Evolutionary conservation across 2,888 invertebrate species (phyloP).

Genomic region (Pammene fasciana): DNA sequence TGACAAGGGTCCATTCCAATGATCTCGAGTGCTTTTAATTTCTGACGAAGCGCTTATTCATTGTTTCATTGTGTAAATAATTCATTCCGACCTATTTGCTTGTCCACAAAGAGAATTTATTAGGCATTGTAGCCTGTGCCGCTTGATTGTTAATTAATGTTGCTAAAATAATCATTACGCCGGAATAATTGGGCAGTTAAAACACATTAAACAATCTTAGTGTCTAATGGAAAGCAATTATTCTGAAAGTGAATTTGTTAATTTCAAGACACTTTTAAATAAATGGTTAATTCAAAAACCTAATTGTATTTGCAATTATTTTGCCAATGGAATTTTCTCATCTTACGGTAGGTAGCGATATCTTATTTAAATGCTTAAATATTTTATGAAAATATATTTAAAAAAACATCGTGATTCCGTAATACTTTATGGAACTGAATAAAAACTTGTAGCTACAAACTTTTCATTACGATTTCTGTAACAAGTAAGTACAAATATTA

Average conservation of each 20-base stretch:
- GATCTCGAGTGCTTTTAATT: slow-evolving; percentile 60
- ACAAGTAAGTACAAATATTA: too few relatives aligned
- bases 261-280: not conserved
- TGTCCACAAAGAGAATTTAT: slow-evolving; percentile 46
- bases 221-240: slow-evolving; percentile 25
- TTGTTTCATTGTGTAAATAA: slow-evolving; percentile 50
- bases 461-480: too few relatives aligned
- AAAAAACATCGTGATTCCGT: too few relatives aligned
- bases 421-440: too few relatives aligned
- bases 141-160: slow-evolving; percentile 40
- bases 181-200: slow-evolving; percentile 31
- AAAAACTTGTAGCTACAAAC: too few relatives aligned
- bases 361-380: too few relatives aligned
- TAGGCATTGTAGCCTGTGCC: slow-evolving; percentile 36
- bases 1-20: slow-evolving; percentile 60
- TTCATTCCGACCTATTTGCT: slow-evolving; percentile 43
- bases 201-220: slow-evolving; percentile 25
- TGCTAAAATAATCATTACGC: slow-evolving; percentile 31
- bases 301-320: too few relatives aligned
- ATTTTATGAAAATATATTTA: too few relatives aligned
- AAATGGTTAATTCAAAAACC: too few relatives aligned
- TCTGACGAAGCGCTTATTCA: slow-evolving; percentile 51
- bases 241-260: slow-evolving; percentile 7
- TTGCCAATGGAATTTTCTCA: not conserved
- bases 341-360: too few relatives aligned